Percentiles rank a stretch among this genome's conserved stretches.
phyloP scores from a whole-genome alignment of 2,797 vertebrate species.

The Liparis tanakae region DNA sequence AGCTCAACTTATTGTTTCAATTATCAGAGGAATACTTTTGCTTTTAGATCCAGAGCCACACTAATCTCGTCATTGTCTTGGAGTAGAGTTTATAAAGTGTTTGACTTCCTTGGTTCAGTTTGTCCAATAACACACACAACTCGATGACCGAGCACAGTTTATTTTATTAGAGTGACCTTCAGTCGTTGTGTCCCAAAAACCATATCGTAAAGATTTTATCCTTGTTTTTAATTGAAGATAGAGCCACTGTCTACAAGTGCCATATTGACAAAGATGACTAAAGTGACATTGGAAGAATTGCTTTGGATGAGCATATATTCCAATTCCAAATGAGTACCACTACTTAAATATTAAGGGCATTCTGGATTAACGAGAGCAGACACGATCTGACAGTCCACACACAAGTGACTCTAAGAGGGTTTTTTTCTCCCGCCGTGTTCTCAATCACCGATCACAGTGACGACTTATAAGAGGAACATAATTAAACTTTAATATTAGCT shows the following conservation, averaged over 20 bases:
- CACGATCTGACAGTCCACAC: slow-evolving; percentile 8
- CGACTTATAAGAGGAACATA: slow-evolving; percentile 11
- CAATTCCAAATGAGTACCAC: neutral
- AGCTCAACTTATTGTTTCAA: slow-evolving; percentile 43
- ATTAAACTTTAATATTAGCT: slow-evolving; percentile 32
- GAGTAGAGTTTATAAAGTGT: neutral
- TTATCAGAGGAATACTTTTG: slow-evolving; percentile 32
- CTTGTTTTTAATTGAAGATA: neutral
- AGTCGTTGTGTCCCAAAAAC: slow-evolving; percentile 5
- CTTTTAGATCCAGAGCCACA: slow-evolving; percentile 18
- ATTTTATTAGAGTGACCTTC: slow-evolving; percentile 7
- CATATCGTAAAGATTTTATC: slow-evolving; percentile 5
- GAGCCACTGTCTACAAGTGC: neutral
- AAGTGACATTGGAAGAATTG: slow-evolving; percentile 28
- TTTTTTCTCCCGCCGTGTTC: neutral
- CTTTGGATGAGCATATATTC: slow-evolving; percentile 4
- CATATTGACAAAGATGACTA: slow-evolving; percentile 7
- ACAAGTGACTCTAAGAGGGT: neutral
- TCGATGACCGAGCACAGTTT: slow-evolving; percentile 26
- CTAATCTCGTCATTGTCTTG: slow-evolving; percentile 14
- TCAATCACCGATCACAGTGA: slow-evolving; percentile 19
- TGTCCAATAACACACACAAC: slow-evolving; percentile 17
- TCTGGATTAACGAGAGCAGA: slow-evolving; percentile 21
- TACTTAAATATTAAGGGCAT: slow-evolving; percentile 15
- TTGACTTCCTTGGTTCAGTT: slow-evolving; percentile 19